phyloP scores from a whole-genome alignment of 2,113 vertebrate species.

The Elaphurus davidianus region DNA sequence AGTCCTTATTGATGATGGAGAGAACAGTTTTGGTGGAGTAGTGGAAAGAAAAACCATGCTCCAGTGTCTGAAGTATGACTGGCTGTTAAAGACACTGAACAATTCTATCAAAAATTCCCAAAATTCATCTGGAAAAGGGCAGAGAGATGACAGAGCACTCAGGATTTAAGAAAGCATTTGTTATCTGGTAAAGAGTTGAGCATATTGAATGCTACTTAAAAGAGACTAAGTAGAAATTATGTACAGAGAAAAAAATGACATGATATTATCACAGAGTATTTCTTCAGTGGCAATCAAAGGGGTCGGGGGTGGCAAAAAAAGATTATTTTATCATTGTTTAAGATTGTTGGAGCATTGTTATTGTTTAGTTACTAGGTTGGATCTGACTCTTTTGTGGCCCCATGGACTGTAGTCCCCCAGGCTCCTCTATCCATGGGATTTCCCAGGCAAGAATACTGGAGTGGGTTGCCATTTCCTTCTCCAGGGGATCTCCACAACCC shows the following conservation, averaged over 20 bases:
- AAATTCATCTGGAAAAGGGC: not conserved
- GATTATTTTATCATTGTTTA: not conserved
- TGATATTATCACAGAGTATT: not conserved
- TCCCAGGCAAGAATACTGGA: not conserved
- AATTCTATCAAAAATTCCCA: not conserved
- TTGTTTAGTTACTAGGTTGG: not conserved
- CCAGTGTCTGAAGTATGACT: not conserved
- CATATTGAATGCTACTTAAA: not conserved
- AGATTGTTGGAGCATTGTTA: not conserved
- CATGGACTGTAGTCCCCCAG: not conserved
- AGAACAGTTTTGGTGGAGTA: not conserved
- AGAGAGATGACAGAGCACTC: not conserved
- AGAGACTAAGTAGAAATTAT: not conserved
- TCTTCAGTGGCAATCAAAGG: not conserved
- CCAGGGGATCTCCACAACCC: not conserved
- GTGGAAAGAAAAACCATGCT: not conserved
- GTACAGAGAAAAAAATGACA: not conserved
- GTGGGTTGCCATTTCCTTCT: not conserved
- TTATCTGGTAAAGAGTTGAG: not conserved
- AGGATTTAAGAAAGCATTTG: not conserved
- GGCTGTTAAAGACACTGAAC: not conserved
- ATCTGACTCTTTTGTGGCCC: not conserved
- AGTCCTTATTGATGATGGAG: not conserved
- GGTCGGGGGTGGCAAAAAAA: not conserved
- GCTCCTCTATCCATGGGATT: not conserved